Evolutionary conservation across 2,888 invertebrate species (phyloP), one percentile per base, ranked within the genome.

Genomic region (Drosophila lutescens): DNA sequence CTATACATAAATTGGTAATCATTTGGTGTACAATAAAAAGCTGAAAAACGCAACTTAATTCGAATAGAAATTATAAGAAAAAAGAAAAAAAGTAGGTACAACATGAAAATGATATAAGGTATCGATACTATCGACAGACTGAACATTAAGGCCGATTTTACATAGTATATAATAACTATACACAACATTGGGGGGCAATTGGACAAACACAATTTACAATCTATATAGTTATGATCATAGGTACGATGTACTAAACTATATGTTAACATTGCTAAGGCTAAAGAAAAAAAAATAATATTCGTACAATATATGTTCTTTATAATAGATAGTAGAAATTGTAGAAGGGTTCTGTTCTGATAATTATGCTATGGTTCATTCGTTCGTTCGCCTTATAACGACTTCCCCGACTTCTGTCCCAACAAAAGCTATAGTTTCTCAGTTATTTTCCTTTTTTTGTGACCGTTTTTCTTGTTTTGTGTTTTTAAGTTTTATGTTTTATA

Each of bases 171-270:
- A 63, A 36, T 26, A 68, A 50, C 46, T 54, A 68, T 50, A 55
- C 54, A 57, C 54, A 57, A 68, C 54, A 67, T 49, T 20, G 20
- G 26, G 9, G 43, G 34, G 54, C 12, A 34, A 49, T 20, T 53
- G 26, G 53, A 46, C 26, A 58, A 69, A 69, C 47, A 54, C 57
- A 68, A 51, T 66, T 62, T 65, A 68, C 40, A 69, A 47, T 47
- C 65, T 67, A 67, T 41, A 58, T 49, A 49, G 26, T 44, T 44
- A 65, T 34, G 23, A 15, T 23, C 49, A 58, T 57, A 63, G 63
- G 44, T 65, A 67, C 65, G 49, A 56, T 55, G 66, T 68, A 58
- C 46, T 59, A 58, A 69, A 59, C 66, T 69, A 69, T 15, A 67
- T 59, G 58, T 69, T 36, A 59, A 67, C 55, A 68, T 53, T 58